phyloP scores from a whole-genome alignment of 2,113 vertebrate genomes.

The Oreochromis aureus region DNA sequence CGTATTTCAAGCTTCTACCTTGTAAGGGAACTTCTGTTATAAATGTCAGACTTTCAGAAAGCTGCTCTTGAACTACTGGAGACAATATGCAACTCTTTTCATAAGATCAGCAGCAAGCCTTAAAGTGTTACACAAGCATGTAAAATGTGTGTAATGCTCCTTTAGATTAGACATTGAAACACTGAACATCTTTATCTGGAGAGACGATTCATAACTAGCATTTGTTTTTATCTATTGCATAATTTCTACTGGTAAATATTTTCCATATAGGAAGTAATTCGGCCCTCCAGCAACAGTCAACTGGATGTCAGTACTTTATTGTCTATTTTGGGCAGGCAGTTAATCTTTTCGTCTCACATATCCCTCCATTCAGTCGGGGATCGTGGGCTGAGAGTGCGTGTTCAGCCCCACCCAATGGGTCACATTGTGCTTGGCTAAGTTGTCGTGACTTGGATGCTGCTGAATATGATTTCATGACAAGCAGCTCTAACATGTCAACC shows the following conservation, averaged over 20 bases:
- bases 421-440: background rate
- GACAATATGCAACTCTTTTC: background rate
- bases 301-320: background rate
- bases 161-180: background rate
- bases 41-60: background rate
- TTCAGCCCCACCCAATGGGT: background rate
- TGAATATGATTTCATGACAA: background rate
- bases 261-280: background rate
- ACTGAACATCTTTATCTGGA: background rate
- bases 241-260: background rate
- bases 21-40: background rate
- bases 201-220: background rate
- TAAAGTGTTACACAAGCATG: background rate
- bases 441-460: background rate
- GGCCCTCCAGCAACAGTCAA: background rate
- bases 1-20: background rate
- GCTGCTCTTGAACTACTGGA: background rate
- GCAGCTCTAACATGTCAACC: background rate
- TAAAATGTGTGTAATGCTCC: background rate
- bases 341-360: slow-evolving; percentile 43
- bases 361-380: slow-evolving; percentile 4
- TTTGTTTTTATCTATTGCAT: background rate
- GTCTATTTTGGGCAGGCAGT: slow-evolving; percentile 2
- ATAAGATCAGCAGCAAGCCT: background rate
- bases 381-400: background rate